Conservation (phyloP, 2,888 invertebrate species). For the Epinotia nisella region DNA sequence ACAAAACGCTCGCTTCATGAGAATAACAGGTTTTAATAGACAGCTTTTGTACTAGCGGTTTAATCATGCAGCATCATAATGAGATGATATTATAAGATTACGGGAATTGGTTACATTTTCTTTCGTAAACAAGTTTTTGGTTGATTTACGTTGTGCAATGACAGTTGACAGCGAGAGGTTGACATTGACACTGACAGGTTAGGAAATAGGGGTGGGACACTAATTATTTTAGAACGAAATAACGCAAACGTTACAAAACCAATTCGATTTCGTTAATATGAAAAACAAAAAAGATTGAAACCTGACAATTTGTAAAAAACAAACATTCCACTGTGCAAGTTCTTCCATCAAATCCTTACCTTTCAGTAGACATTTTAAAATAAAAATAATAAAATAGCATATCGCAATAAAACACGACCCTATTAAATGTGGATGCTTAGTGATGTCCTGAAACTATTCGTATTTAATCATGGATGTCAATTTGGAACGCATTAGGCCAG, state of each 20-base stretch:
- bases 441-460: neutral
- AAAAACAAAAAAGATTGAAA: too few species aligned
- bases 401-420: too few species aligned
- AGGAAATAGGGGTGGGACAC: neutral
- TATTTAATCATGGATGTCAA: neutral
- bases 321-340: too few species aligned
- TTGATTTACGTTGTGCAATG: slow-evolving; percentile 26
- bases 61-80: slow-evolving; percentile 30
- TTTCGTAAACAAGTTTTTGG: slow-evolving; percentile 37
- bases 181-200: slow-evolving; percentile 9
- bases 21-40: slow-evolving; percentile 30
- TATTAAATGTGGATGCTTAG: slow-evolving; percentile 6
- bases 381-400: too few species aligned
- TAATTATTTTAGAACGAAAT: too few species aligned
- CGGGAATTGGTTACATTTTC: slow-evolving; percentile 17
- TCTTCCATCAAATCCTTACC: too few species aligned
- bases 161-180: neutral
- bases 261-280: too few species aligned
- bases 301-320: too few species aligned
- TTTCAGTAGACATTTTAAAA: too few species aligned
- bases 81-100: slow-evolving; percentile 10
- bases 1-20: slow-evolving; percentile 68
- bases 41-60: slow-evolving; percentile 2
- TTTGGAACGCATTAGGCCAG: neutral
- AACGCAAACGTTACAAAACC: too few species aligned